Conservation (phyloP, 2,888 invertebrate species). For the Eristalis arbustorum region DNA sequence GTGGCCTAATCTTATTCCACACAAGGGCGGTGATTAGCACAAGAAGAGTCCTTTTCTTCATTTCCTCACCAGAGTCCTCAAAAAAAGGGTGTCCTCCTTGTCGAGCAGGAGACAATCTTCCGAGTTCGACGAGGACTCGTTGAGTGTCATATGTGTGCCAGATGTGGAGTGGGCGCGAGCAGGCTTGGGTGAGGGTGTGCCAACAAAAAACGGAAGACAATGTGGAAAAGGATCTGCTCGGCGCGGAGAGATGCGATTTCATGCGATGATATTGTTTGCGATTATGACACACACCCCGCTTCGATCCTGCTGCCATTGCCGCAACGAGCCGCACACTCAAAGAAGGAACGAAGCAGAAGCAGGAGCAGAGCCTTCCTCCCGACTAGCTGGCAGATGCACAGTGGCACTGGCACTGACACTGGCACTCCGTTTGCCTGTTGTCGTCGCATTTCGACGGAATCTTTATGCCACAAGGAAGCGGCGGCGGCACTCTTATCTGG, state of each 20-base stretch:
- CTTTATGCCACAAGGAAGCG: constrained; percentile 67
- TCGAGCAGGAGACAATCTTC: constrained; percentile 21
- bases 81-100: constrained; percentile 4
- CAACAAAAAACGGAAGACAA: constrained; percentile 67
- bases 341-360: not conserved
- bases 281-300: constrained; percentile 33
- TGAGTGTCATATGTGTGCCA: constrained; percentile 60
- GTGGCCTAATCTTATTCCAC: constrained; percentile 53
- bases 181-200: not conserved
- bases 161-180: not conserved
- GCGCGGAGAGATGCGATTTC: constrained; percentile 63
- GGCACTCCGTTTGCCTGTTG: constrained; percentile 61
- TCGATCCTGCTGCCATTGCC: not conserved
- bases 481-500: constrained; percentile 61
- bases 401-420: not conserved
- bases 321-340: not conserved
- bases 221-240: constrained; percentile 65
- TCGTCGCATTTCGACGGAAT: constrained; percentile 60
- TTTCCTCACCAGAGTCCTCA: not conserved
- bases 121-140: constrained; percentile 53
- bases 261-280: constrained; percentile 62
- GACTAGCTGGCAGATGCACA: constrained; percentile 29
- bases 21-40: constrained; percentile 66
- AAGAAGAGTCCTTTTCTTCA: constrained; percentile 53
- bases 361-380: not conserved